Percentiles rank a stretch among this genome's conserved stretches.
phyloP scores from a whole-genome alignment of 2,888 invertebrate genomes.

The Mesoligia furuncula region DNA sequence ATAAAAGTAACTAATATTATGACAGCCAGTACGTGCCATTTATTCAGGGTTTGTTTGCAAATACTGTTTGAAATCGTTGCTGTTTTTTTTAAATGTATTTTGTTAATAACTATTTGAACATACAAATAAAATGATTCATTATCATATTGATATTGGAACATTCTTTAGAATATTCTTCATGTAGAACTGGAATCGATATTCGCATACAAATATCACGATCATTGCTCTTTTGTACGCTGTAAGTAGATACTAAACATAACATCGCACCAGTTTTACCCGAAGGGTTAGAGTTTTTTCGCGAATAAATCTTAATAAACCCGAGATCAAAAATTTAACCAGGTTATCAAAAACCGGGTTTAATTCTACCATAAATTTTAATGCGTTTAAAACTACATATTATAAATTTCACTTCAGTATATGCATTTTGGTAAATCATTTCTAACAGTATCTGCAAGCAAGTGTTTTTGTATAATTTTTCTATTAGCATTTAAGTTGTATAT shows the following conservation, averaged over 20 bases:
- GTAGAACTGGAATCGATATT: background rate
- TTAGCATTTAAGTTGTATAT: constrained; percentile 71
- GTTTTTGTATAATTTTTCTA: constrained; percentile 56
- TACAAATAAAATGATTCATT: too few species aligned
- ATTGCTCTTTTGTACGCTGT: background rate
- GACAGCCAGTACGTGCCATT: constrained; percentile 57
- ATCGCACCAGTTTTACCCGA: too few species aligned
- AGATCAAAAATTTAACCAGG: background rate
- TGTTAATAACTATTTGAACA: background rate
- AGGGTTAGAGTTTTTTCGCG: background rate
- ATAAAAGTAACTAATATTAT: constrained; percentile 30
- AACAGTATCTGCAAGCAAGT: constrained; percentile 34
- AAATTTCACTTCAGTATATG: background rate
- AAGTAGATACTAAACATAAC: background rate
- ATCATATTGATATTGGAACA: too few species aligned
- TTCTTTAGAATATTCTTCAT: constrained; percentile 2
- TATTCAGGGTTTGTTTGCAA: constrained; percentile 35
- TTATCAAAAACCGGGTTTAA: background rate
- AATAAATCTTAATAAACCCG: background rate
- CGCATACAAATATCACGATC: background rate
- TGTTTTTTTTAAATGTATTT: background rate
- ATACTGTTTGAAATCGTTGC: constrained; percentile 13
- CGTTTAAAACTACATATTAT: too few species aligned
- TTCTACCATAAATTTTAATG: background rate
- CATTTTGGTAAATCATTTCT: constrained; percentile 9